A percentile compares a stretch with the other conserved stretches of the same genome.
phyloP scores from a whole-genome alignment of 1,140 invertebrate genomes.

The Antheraea pernyi region DNA sequence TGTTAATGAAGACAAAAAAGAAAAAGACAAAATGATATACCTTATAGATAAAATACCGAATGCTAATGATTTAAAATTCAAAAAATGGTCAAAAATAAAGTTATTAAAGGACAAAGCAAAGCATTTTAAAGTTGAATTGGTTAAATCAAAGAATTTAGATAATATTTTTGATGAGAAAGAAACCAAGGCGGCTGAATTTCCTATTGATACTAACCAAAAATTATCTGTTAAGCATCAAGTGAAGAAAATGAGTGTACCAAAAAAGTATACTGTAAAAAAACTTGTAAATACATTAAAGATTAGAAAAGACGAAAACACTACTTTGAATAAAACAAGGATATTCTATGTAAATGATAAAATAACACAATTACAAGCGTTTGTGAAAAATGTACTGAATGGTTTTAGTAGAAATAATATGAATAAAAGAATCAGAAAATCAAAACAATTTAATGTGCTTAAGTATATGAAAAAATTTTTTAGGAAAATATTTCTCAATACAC shows the following conservation, averaged over 20 bases:
- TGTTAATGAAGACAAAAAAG: neutral
- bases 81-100: slow-evolving; percentile 11
- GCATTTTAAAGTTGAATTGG: slow-evolving; percentile 4
- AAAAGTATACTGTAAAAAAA: slow-evolving; percentile 14
- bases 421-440: slow-evolving; percentile 13
- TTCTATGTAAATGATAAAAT: slow-evolving; percentile 24
- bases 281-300: slow-evolving; percentile 5
- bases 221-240: neutral
- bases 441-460: slow-evolving; percentile 31
- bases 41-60: neutral
- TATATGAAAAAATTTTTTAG: slow-evolving; percentile 44
- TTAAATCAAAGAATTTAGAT: neutral
- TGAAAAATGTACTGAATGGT: slow-evolving; percentile 28
- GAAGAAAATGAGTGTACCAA: neutral
- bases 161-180: neutral
- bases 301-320: slow-evolving; percentile 4
- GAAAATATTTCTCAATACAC: slow-evolving; percentile 28
- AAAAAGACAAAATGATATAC: neutral
- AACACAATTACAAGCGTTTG: slow-evolving; percentile 26
- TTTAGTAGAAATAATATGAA: neutral
- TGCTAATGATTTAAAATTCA: slow-evolving; percentile 15
- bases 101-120: slow-evolving; percentile 6
- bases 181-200: neutral
- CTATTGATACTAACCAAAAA: neutral
- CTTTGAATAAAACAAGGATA: neutral